A percentile compares a stretch with the other conserved stretches of the same genome.
Evolutionary conservation across 2,888 invertebrate genomes (phyloP).

Genomic region (Diarsia mendica): DNA sequence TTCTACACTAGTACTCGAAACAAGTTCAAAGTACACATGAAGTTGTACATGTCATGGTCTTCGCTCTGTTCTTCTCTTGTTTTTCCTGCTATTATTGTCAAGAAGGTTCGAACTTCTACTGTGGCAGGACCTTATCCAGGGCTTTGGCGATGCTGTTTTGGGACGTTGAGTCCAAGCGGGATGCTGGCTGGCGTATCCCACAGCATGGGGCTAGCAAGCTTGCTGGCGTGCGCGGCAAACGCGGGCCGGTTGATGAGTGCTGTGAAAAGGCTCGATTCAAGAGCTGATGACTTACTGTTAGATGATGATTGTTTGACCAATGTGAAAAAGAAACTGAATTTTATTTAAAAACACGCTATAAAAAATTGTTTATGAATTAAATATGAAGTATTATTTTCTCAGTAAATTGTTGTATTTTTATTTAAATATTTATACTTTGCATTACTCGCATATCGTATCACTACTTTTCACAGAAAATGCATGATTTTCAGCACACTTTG

Average conservation of each 20-base stretch:
- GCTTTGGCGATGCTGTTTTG: slow-evolving; percentile 50
- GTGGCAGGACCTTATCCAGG: slow-evolving; percentile 54
- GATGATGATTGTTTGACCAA: neutral
- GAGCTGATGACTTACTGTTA: slow-evolving; percentile 57
- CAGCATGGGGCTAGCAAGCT: slow-evolving; percentile 23
- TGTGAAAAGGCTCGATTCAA: slow-evolving; percentile 57
- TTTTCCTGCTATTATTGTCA: slow-evolving; percentile 33
- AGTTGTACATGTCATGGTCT: slow-evolving; percentile 30
- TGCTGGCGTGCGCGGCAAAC: slow-evolving; percentile 54
- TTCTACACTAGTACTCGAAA: neutral
- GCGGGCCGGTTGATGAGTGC: slow-evolving; percentile 59
- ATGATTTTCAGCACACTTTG: neutral
- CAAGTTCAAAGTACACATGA: slow-evolving; percentile 34
- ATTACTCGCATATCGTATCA: too few species aligned
- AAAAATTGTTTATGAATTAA: neutral
- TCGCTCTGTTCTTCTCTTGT: slow-evolving; percentile 34
- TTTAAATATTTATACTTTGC: too few species aligned
- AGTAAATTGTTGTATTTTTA: neutral
- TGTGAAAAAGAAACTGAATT: too few species aligned
- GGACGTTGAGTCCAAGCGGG: slow-evolving; percentile 44
- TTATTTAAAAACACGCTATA: too few species aligned
- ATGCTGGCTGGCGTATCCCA: slow-evolving; percentile 47
- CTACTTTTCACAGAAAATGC: too few species aligned
- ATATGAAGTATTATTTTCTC: neutral
- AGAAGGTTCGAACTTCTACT: slow-evolving; percentile 34